A percentile compares a stretch with the other conserved stretches of the same genome.
Conservation (phyloP, 30 jellyfish, hydroid and myxozoan genomes). For the Pseudorhiza aurosa region DNA sequence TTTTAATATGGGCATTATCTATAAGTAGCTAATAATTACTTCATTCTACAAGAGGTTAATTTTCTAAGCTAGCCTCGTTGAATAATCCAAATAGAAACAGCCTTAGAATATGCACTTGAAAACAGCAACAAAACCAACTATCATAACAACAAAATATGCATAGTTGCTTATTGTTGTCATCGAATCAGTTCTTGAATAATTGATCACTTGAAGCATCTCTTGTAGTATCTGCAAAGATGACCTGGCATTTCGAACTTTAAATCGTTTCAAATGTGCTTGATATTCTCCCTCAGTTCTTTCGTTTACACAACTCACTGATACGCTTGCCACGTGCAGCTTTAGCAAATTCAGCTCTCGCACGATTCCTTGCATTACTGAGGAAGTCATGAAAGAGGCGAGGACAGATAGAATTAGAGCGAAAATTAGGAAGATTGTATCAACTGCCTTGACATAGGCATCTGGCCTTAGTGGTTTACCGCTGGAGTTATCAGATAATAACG, state of each 20-base stretch:
- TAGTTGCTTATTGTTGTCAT: neutral
- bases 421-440: neutral
- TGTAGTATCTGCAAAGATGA: slow-evolving; percentile 49
- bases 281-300: slow-evolving; percentile 59
- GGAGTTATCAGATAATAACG: neutral
- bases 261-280: slow-evolving; percentile 57
- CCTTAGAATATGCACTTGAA: neutral
- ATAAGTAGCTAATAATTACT: neutral
- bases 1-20: no score
- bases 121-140: slow-evolving; percentile 23
- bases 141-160: neutral
- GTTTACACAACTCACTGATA: neutral
- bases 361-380: neutral
- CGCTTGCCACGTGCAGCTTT: slow-evolving; percentile 32
- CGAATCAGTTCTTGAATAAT: slow-evolving; percentile 24
- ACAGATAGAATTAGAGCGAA: neutral
- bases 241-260: slow-evolving; percentile 44
- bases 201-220: slow-evolving; percentile 26
- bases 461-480: neutral
- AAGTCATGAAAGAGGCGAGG: neutral
- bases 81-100: neutral
- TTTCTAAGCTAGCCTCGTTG: neutral
- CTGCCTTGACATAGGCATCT: neutral
- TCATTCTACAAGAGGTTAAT: neutral
- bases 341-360: slow-evolving; percentile 6